These are phyloP conservation scores for Suncus etruscus DNA, from an alignment of 2,113 vertebrate genomes.

Conservation along the genomic window DNA sequence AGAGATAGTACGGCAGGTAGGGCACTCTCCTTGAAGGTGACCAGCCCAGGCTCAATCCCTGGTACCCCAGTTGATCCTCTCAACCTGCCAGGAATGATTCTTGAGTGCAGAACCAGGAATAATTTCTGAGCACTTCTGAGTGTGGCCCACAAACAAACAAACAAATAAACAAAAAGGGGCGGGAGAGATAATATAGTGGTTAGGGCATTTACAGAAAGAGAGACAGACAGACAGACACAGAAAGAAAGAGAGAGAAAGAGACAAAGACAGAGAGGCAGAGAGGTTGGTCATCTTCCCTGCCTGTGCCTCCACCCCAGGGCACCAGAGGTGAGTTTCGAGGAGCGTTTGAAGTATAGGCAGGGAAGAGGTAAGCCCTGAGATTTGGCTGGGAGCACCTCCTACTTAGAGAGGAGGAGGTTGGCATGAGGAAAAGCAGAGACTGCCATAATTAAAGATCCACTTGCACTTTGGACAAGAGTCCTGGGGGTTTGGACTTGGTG, in stretches of 20 bases:
- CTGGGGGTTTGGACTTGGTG: background rate
- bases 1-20: too few relatives aligned
- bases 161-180: too few relatives aligned
- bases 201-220: too few relatives aligned
- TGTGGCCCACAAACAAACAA: too few relatives aligned
- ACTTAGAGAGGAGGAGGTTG: background rate
- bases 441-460: background rate
- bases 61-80: too few relatives aligned
- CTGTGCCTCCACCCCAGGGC: background rate
- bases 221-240: too few relatives aligned
- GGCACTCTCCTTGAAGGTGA: too few relatives aligned
- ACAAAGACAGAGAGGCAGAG: background rate
- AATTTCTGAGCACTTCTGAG: too few relatives aligned
- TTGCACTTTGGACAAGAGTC: background rate
- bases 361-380: background rate
- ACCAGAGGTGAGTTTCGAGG: background rate
- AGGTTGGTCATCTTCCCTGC: background rate
- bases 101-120: too few relatives aligned
- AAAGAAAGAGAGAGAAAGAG: background rate
- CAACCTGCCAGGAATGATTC: too few relatives aligned
- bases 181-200: too few relatives aligned
- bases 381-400: background rate
- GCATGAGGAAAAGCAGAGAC: background rate
- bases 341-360: background rate
- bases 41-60: too few relatives aligned